A percentile compares a stretch with the other conserved stretches of the same genome.
phyloP scores from a whole-genome alignment of 2,113 vertebrate species.

The Nematolebias whitei region DNA sequence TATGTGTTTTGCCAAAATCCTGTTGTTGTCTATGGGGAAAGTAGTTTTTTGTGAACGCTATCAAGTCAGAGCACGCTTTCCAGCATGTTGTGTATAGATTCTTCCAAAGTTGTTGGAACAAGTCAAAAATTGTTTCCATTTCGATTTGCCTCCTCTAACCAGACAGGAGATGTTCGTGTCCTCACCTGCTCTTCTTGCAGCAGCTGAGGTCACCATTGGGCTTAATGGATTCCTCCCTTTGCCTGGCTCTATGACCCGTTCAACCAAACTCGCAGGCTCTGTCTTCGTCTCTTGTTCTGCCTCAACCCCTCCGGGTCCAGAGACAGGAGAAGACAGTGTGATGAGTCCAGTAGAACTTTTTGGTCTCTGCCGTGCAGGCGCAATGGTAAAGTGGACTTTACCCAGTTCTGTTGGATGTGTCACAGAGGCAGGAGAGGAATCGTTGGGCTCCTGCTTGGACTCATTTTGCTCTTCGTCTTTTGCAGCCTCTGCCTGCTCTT shows the following conservation, averaged over 20 bases:
- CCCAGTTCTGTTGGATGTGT: slow-evolving; percentile 30
- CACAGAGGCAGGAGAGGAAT: background rate
- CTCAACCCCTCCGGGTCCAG: slow-evolving; percentile 59
- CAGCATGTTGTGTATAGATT: no score
- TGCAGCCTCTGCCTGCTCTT: background rate
- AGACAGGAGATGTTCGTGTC: no score
- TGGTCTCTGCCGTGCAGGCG: slow-evolving; percentile 81
- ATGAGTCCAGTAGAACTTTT: slow-evolving; percentile 28
- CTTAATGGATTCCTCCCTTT: slow-evolving; percentile 18
- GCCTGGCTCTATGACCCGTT: slow-evolving; percentile 43
- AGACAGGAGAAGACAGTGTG: background rate
- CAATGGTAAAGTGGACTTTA: slow-evolving; percentile 72
- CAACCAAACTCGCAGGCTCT: no score
- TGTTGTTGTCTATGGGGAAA: no score
- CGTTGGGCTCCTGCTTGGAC: background rate
- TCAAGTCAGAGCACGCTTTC: no score
- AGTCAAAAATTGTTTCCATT: no score
- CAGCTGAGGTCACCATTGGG: background rate
- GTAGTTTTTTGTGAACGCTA: no score
- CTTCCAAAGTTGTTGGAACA: background rate
- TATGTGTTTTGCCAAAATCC: no score
- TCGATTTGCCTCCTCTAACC: no score
- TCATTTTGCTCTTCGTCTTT: slow-evolving; percentile 15
- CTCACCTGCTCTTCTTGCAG: slow-evolving; percentile 42
- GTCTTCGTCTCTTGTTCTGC: slow-evolving; percentile 1